Evolutionary conservation across 2,113 vertebrate genomes (phyloP).

Genomic region (Phrynosoma platyrhinos): DNA sequence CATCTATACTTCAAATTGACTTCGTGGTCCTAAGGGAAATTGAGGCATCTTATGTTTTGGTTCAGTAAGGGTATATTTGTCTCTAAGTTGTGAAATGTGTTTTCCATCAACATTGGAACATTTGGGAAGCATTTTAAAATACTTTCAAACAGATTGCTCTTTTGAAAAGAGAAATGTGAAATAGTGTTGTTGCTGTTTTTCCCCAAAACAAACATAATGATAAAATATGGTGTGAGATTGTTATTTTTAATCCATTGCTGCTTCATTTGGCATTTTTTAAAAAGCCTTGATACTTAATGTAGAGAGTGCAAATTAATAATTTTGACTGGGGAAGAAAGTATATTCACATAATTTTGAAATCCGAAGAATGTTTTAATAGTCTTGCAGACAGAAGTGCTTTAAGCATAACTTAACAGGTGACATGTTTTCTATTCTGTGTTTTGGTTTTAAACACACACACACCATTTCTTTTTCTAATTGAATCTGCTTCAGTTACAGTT

Average conservation of each 20-base stretch:
- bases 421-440: constrained; percentile 22
- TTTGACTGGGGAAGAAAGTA: neutral
- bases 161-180: neutral
- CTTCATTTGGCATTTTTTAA: neutral
- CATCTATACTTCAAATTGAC: neutral
- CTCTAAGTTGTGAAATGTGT: neutral
- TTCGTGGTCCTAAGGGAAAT: neutral
- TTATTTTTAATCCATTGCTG: neutral
- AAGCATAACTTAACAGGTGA: constrained; percentile 9
- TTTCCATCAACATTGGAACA: constrained; percentile 7
- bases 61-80: neutral
- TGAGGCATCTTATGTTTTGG: neutral
- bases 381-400: neutral
- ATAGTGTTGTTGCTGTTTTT: neutral
- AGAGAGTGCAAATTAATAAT: neutral
- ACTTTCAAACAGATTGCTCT: neutral
- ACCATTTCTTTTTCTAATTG: constrained; percentile 1
- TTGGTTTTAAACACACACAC: constrained; percentile 10
- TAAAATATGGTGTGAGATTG: constrained; percentile 5
- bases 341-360: neutral
- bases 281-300: neutral
- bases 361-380: neutral
- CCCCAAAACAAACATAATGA: neutral
- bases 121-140: neutral
- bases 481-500: constrained; percentile 6